Conservation (phyloP, 1,140 invertebrate species). For the Dolichoris vasculosae region DNA sequence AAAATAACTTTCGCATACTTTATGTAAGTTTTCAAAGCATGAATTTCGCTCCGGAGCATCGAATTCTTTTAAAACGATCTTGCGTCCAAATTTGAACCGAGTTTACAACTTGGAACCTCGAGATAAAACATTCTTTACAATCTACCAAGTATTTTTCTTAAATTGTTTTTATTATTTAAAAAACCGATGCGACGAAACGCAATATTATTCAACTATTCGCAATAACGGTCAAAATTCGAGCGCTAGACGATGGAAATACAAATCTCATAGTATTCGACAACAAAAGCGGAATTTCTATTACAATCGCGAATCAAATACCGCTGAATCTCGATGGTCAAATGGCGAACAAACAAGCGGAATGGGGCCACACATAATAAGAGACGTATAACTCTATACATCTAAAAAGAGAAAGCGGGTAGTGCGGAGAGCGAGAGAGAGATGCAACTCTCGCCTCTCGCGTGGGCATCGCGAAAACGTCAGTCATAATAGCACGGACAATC, state of each 20-base stretch:
- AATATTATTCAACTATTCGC: not conserved
- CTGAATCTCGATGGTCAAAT: conserved; percentile 24
- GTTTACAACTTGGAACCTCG: too few relatives aligned
- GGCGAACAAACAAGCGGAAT: conserved; percentile 16
- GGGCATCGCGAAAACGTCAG: conserved; percentile 68
- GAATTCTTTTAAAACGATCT: too few relatives aligned
- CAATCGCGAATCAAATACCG: not conserved
- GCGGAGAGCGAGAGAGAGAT: not conserved
- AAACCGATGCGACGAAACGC: not conserved
- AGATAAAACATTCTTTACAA: not conserved
- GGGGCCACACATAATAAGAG: conserved; percentile 5
- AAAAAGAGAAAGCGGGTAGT: not conserved
- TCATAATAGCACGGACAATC: conserved; percentile 73
- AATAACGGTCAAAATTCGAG: not conserved
- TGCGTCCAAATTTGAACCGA: too few relatives aligned
- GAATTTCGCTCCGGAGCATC: too few relatives aligned
- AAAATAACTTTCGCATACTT: too few relatives aligned
- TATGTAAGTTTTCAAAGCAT: too few relatives aligned
- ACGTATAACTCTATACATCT: not conserved
- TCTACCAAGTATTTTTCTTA: not conserved
- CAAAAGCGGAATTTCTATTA: conserved; percentile 39
- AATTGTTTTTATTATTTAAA: not conserved
- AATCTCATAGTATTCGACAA: not conserved
- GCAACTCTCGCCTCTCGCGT: not conserved
- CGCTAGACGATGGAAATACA: not conserved